Evolutionary conservation across 2,888 invertebrate species (phyloP).

Genomic region (Chrysina gloriosa): DNA sequence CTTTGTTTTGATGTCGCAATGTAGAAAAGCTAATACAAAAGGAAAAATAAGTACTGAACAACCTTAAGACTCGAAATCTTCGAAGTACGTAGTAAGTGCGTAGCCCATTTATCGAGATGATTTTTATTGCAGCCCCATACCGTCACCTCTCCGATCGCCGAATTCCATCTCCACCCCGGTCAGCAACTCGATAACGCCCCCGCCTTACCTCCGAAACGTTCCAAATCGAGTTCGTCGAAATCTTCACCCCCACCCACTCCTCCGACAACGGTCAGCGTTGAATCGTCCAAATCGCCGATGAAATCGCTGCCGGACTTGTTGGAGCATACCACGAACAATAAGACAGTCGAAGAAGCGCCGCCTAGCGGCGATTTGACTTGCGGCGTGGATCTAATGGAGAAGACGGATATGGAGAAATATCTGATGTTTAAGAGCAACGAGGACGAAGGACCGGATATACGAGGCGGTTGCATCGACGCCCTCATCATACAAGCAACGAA

Average conservation of each 20-base stretch:
- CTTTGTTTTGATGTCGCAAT: too few species aligned
- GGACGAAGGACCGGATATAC: slow-evolving; percentile 90
- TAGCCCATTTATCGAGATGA: neutral
- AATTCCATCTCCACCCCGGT: slow-evolving; percentile 43
- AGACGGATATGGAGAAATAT: slow-evolving; percentile 83
- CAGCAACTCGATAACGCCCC: slow-evolving; percentile 66
- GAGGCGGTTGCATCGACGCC: slow-evolving; percentile 94
- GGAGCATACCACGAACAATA: slow-evolving; percentile 58
- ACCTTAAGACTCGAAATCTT: neutral
- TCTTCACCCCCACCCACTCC: slow-evolving; percentile 63
- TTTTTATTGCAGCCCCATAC: slow-evolving; percentile 47
- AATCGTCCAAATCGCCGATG: slow-evolving; percentile 56
- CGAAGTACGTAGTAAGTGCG: too few species aligned
- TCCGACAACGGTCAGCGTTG: slow-evolving; percentile 64
- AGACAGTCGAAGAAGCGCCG: slow-evolving; percentile 36
- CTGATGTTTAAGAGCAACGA: slow-evolving; percentile 82
- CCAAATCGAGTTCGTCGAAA: slow-evolving; percentile 67
- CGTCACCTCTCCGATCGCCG: slow-evolving; percentile 52
- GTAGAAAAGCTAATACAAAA: neutral
- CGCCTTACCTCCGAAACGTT: slow-evolving; percentile 72
- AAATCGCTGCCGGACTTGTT: slow-evolving; percentile 61
- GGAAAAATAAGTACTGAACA: neutral
- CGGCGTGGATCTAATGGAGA: slow-evolving; percentile 76
- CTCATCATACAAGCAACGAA: slow-evolving; percentile 96
- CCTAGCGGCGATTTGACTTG: slow-evolving; percentile 48